Percentiles rank a stretch among this genome's conserved stretches.
Evolutionary conservation across 35 echinoderm and acorn worm genomes (phyloP).

Genomic region (Holothuria glaberrima): DNA sequence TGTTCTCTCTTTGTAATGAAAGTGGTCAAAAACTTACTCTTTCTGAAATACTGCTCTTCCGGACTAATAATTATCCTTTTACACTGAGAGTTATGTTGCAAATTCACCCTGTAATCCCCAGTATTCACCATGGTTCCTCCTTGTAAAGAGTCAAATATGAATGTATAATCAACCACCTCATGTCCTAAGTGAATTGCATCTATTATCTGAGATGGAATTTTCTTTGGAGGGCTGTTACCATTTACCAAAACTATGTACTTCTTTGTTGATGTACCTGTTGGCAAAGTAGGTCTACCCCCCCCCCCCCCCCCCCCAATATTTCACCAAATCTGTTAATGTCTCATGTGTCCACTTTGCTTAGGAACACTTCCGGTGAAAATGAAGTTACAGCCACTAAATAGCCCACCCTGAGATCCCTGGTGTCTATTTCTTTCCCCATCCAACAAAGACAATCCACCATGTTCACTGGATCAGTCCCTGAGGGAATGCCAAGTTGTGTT

Average conservation of each 20-base stretch:
- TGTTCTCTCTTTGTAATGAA: slow-evolving; percentile 23
- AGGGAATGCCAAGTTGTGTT: background rate
- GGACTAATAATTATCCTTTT: background rate
- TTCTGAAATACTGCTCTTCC: slow-evolving; percentile 34
- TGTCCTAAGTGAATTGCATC: background rate
- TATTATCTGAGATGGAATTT: slow-evolving; percentile 8
- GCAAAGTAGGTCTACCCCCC: background rate
- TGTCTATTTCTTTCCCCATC: background rate
- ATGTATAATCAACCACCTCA: slow-evolving; percentile 15
- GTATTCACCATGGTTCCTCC: background rate
- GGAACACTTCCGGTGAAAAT: slow-evolving; percentile 17
- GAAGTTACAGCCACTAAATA: slow-evolving; percentile 16
- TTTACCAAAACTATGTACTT: slow-evolving; percentile 23
- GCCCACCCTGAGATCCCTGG: background rate
- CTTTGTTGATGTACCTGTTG: slow-evolving; percentile 4
- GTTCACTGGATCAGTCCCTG: slow-evolving; percentile 5
- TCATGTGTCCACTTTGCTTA: background rate
- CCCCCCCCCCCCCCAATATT: slow-evolving; percentile 9
- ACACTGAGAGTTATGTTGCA: background rate
- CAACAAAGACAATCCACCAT: background rate
- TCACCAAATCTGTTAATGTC: slow-evolving; percentile 28
- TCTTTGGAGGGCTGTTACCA: slow-evolving; percentile 22
- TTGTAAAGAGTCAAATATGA: slow-evolving; percentile 27
- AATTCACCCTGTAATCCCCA: background rate
- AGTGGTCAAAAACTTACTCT: slow-evolving; percentile 12